A percentile compares a stretch with the other conserved stretches of the same genome.
Conservation (phyloP, 2,113 vertebrate genomes). For the Lonchura striata region DNA sequence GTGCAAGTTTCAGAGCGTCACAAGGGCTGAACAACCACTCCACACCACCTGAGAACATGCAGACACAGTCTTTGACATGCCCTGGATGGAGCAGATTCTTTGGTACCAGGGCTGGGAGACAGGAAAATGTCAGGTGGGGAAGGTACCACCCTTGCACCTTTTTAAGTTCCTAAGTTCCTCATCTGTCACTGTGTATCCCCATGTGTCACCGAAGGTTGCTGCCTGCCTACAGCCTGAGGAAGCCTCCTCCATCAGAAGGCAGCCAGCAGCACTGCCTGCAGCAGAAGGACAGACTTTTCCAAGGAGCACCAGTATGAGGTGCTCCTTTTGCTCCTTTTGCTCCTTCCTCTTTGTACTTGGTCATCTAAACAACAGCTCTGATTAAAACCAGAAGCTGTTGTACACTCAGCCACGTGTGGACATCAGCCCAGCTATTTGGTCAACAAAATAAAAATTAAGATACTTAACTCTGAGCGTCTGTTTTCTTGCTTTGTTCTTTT, state of each 20-base stretch:
- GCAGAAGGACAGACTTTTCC: neutral
- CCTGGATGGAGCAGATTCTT: neutral
- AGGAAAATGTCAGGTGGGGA: neutral
- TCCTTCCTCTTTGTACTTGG: neutral
- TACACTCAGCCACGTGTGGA: fast-evolving
- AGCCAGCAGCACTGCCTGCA: neutral
- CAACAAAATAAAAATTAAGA: conserved; percentile 20
- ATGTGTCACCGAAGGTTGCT: fast-evolving
- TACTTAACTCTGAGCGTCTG: conserved; percentile 26
- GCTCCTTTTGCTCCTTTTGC: no score
- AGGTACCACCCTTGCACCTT: neutral
- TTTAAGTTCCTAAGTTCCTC: fast-evolving
- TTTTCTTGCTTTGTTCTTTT: conserved; percentile 24
- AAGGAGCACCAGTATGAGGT: neutral
- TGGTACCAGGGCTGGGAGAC: fast-evolving
- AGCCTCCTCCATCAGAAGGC: fast-evolving
- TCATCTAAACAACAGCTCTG: neutral
- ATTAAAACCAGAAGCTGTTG: conserved; percentile 27
- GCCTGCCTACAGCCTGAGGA: neutral
- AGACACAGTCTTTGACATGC: neutral
- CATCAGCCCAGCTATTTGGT: conserved; percentile 4
- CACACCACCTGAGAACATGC: neutral
- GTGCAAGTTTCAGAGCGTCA: fast-evolving
- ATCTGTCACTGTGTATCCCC: fast-evolving
- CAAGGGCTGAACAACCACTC: neutral